phyloP scores from a whole-genome alignment of 1,140 invertebrate species.

The Drosophila sp. region DNA sequence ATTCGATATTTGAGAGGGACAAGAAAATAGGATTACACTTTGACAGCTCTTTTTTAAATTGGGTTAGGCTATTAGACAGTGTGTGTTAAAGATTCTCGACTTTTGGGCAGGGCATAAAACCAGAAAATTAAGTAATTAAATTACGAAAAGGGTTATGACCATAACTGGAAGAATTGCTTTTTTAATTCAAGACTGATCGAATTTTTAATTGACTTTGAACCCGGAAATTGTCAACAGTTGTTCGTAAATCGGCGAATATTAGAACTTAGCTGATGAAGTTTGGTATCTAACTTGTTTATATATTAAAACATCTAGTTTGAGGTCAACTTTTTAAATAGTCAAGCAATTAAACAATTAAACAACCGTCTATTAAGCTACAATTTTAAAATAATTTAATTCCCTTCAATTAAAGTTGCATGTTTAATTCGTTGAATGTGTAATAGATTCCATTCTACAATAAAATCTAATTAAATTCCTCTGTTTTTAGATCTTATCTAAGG shows the following conservation, averaged over 20 bases:
- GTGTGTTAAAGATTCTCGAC: conserved; percentile 52
- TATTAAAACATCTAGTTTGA: neutral
- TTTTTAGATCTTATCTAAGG: conserved; percentile 13
- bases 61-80: conserved; percentile 55
- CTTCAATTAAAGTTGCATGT: conserved; percentile 34
- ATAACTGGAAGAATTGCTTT: conserved; percentile 24
- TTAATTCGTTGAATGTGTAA: conserved; percentile 9
- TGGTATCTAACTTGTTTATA: neutral
- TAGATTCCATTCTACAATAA: conserved; percentile 6
- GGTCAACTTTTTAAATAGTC: neutral
- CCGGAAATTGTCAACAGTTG: conserved; percentile 17
- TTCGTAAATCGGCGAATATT: neutral
- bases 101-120: conserved; percentile 48
- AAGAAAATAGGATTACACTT: conserved; percentile 66
- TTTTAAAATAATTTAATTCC: conserved; percentile 39
- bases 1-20: conserved; percentile 41
- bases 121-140: conserved; percentile 47
- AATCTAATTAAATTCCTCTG: conserved; percentile 8
- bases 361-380: conserved; percentile 30
- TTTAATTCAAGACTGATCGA: neutral
- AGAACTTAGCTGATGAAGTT: too few species aligned
- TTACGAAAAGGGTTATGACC: conserved; percentile 24
- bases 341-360: conserved; percentile 1
- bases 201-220: conserved; percentile 18
- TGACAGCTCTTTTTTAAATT: conserved; percentile 58